These are phyloP conservation scores for Apeira syringaria DNA, from an alignment of 2,888 invertebrate species.

Conservation along the genomic window DNA sequence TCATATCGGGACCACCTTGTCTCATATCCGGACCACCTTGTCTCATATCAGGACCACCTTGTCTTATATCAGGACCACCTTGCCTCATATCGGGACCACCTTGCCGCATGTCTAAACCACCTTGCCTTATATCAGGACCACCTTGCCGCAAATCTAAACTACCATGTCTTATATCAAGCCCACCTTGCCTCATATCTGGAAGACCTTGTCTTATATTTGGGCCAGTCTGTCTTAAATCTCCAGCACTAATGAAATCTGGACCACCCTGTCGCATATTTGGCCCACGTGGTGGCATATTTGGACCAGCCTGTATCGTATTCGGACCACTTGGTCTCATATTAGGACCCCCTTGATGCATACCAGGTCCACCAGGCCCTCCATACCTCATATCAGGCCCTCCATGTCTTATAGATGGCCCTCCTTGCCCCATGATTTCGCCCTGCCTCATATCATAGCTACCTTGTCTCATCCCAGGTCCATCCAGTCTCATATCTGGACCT, in stretches of 20 bases:
- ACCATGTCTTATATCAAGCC: constrained; percentile 22
- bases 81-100: constrained; percentile 57
- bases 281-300: constrained; percentile 54
- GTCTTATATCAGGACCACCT: constrained; percentile 36
- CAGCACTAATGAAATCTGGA: too few relatives aligned
- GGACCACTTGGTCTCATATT: constrained; percentile 15
- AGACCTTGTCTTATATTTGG: constrained; percentile 39
- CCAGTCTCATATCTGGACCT: constrained; percentile 9
- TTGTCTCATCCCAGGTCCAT: constrained; percentile 8
- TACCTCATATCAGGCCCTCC: constrained; percentile 32
- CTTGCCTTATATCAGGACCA: constrained; percentile 11
- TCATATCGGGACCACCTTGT: constrained; percentile 6
- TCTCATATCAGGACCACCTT: constrained; percentile 14
- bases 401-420: constrained; percentile 55
- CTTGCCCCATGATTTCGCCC: constrained; percentile 29
- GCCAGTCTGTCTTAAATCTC: constrained; percentile 5
- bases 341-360: constrained; percentile 10
- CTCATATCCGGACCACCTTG: constrained; percentile 9
- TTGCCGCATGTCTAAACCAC: constrained; percentile 24
- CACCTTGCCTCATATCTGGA: constrained; percentile 54
- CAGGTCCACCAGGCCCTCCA: constrained; percentile 3
- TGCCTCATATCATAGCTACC: constrained; percentile 34
- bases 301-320: constrained; percentile 42
- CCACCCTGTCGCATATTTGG: constrained; percentile 22
- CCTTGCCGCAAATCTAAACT: constrained; percentile 11